Evolutionary conservation across 2,113 vertebrate species (phyloP), one percentile per base, ranked within the genome.

Genomic region (Salminus brasiliensis): DNA sequence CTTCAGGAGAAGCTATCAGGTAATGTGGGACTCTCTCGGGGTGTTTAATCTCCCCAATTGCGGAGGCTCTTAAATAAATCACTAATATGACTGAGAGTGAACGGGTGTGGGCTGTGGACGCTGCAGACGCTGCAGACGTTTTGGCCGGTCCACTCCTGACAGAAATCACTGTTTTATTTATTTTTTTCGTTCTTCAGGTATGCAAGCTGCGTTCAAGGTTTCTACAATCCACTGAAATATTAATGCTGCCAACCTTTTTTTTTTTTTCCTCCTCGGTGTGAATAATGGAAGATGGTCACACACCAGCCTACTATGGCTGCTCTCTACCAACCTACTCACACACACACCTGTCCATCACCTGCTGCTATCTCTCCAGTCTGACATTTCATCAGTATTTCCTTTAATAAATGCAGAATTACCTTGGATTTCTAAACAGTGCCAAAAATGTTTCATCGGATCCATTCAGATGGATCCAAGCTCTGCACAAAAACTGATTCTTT

Each of bases 141-240:
- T 80, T 52, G 59, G 74, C 43, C 70, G 52, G 49, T 82, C 43
- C 71, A 72, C 63, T 73, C 66, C 43, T 65, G 74, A 80, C 73
- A 57, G 82, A 81, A 83, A 73, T 68, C 76, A 65, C 81, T 60
- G 21, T n/a, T n/a, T n/a, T n/a, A n/a, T n/a, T n/a, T n/a, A n/a
- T n/a, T n/a, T n/a, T 79, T 60, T 30, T 69, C 32, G 65, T 72
- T 49, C 39, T 67, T 79, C 74, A 83, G 62, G 69, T 82, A 88
- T 85, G 83, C 85, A 88, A 85, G 79, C 59, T 76, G 83, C 81
- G 85, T 82, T 85, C 76, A 82, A 80, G 81, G 83, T 76, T 88
- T 79, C 79, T 76, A 78, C 81, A 81, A 82, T 45, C 79, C 57
- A 52, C 79, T 88, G 69, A 84, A 88, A 85, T 86, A 88, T 88